Evolutionary conservation across 1,140 invertebrate species (phyloP).

Genomic region (Scaptomyza hsui): DNA sequence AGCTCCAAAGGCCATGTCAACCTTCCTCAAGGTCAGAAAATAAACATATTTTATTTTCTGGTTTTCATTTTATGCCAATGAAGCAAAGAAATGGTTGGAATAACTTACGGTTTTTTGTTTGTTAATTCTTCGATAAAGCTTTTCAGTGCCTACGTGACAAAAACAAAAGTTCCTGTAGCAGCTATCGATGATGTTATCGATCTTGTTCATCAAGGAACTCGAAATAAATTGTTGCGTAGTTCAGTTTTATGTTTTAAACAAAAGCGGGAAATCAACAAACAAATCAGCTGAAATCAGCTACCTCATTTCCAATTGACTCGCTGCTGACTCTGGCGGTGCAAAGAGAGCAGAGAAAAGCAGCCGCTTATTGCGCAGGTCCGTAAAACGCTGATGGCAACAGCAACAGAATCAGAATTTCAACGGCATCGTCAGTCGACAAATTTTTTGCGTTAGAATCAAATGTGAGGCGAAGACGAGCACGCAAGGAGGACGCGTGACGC

Average conservation of each 20-base stretch:
- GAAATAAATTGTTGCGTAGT: not conserved
- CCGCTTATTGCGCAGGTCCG: conserved; percentile 35
- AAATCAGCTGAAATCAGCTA: conserved; percentile 10
- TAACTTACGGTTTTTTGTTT: not conserved
- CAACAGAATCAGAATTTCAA: conserved; percentile 27
- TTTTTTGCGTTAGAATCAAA: conserved; percentile 53
- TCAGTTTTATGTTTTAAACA: not conserved
- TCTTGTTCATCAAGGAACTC: not conserved
- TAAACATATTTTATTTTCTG: not conserved
- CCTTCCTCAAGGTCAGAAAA: not conserved
- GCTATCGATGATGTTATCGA: not conserved
- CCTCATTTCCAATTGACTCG: not conserved
- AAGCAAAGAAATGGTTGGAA: not conserved
- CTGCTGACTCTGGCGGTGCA: not conserved
- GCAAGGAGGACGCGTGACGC: conserved; percentile 55
- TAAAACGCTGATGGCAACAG: conserved; percentile 8
- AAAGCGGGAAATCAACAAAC: not conserved
- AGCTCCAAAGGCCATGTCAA: not conserved
- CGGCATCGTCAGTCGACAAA: conserved; percentile 24
- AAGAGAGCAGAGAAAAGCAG: conserved; percentile 17
- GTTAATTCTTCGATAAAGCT: too few species aligned
- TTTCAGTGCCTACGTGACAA: too few species aligned
- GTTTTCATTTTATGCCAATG: not conserved
- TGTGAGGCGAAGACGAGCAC: conserved; percentile 60
- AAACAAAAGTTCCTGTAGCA: too few species aligned